These are phyloP conservation scores for Penaeus monodon DNA, from an alignment of 2,888 invertebrate genomes.

Conservation along the genomic window DNA sequence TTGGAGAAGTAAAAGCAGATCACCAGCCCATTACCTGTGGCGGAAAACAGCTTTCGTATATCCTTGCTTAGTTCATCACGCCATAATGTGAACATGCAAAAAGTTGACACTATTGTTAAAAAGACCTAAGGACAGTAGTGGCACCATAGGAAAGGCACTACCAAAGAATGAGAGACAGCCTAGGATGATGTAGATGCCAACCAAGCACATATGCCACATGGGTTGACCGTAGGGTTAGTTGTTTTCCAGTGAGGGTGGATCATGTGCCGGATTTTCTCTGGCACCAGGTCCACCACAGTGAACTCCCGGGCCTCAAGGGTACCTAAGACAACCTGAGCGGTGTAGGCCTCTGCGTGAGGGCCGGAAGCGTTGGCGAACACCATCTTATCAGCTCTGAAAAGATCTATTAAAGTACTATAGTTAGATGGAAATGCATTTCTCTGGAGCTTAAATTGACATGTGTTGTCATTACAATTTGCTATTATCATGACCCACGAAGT, in stretches of 20 bases:
- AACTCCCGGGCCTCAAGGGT: conserved; percentile 48
- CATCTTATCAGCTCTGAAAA: no score
- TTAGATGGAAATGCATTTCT: no score
- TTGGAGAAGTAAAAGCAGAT: conserved; percentile 66
- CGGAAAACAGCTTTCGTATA: conserved; percentile 21
- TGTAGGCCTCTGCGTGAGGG: conserved; percentile 17
- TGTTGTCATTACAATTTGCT: no score
- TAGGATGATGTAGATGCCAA: conserved; percentile 65
- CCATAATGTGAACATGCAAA: not conserved
- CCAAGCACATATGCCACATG: conserved; percentile 67
- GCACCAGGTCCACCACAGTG: conserved; percentile 46
- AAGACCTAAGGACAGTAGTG: no score
- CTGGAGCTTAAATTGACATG: no score
- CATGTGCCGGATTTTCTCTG: conserved; percentile 67
- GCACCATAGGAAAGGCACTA: not conserved
- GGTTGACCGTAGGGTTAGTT: conserved; percentile 68
- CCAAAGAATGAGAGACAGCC: conserved; percentile 47
- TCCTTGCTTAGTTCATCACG: no score
- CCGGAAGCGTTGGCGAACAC: conserved; percentile 7
- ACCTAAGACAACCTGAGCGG: conserved; percentile 23
- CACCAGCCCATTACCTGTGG: conserved; percentile 66
- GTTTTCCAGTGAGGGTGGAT: conserved; percentile 68
- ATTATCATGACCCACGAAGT: no score
- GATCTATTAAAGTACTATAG: no score
- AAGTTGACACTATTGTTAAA: no score